Evolutionary conservation across 35 echinoderm and acorn worm genomes (phyloP).

Genomic region (Hemicentrotus pulcherrimus): DNA sequence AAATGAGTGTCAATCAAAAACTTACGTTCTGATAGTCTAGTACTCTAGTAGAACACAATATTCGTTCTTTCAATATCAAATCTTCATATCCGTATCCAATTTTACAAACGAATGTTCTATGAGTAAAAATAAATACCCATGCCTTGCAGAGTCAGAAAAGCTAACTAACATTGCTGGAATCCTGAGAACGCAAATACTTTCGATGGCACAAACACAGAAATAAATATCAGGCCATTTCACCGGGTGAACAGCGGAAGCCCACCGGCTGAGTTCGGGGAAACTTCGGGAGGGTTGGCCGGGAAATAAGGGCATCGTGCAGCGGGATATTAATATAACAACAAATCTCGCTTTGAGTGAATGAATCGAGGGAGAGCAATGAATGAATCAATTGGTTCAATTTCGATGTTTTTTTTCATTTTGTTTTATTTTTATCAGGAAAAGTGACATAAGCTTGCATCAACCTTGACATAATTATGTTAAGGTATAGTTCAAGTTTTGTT

Average conservation of each 20-base stretch:
- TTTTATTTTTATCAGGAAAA: no score
- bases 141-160: not conserved
- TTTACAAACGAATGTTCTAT: no score
- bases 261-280: not conserved
- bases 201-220: not conserved
- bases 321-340: conserved; percentile 12
- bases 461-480: no score
- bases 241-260: not conserved
- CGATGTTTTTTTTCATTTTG: no score
- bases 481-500: no score
- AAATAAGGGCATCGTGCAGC: not conserved
- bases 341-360: not conserved
- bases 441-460: no score
- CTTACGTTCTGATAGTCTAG: no score
- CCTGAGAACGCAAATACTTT: not conserved
- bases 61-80: no score
- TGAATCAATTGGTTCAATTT: no score
- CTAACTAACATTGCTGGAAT: not conserved
- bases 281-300: not conserved
- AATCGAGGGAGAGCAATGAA: not conserved
- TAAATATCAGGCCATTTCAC: not conserved
- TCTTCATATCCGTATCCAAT: no score
- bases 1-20: no score
- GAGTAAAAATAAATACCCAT: not conserved
- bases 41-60: no score